These are phyloP conservation scores for Paedocypris sp. DNA, from an alignment of 2,113 vertebrate genomes.

Conservation along the genomic window DNA sequence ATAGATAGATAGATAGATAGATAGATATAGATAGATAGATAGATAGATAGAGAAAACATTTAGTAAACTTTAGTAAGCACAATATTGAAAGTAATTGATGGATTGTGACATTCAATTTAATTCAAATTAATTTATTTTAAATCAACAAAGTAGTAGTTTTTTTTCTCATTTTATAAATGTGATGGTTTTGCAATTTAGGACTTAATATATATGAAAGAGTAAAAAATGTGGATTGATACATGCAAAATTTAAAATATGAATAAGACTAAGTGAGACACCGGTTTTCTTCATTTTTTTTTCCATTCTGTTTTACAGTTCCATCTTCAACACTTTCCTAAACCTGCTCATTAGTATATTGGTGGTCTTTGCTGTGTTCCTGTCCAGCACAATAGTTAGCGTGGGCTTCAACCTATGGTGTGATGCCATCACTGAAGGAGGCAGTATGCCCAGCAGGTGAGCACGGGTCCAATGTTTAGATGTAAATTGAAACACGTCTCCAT, in stretches of 20 bases:
- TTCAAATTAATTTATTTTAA: too few species aligned
- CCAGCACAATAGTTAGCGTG: conserved; percentile 76
- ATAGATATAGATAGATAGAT: too few species aligned
- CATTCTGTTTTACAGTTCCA: conserved; percentile 57
- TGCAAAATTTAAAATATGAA: background rate
- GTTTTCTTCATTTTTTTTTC: background rate
- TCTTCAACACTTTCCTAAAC: conserved; percentile 73
- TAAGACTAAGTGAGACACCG: too few species aligned
- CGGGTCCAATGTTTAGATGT: background rate
- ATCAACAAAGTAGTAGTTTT: too few species aligned
- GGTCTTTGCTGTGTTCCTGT: conserved; percentile 71
- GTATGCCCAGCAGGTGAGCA: conserved; percentile 63
- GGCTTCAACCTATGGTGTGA: conserved; percentile 81
- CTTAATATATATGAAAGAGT: too few species aligned
- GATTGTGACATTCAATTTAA: too few species aligned
- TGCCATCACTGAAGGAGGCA: conserved; percentile 70
- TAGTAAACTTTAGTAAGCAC: too few species aligned
- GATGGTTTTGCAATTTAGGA: too few species aligned
- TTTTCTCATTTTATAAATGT: too few species aligned
- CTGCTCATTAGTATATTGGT: conserved; percentile 69
- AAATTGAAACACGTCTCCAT: background rate
- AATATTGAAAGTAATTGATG: too few species aligned
- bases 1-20: too few species aligned
- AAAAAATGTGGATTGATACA: background rate
- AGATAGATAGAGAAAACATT: too few species aligned